Base-by-base conservation (phyloP, 2,797 vertebrate species). In the Podarcis siculus region DNA sequence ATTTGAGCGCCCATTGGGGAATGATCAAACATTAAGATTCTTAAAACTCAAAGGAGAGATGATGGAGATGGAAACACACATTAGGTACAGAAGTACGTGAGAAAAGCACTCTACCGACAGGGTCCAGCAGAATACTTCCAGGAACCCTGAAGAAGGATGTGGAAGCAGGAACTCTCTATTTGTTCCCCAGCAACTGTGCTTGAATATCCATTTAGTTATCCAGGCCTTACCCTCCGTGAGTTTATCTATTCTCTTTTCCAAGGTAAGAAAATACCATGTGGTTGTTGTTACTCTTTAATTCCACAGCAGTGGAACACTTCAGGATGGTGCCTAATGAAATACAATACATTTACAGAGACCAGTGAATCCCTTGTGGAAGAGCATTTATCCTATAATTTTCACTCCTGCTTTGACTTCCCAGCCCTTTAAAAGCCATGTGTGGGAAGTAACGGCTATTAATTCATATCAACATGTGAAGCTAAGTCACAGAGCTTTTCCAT, bases 1-100 rank as follows among this genome's bases (percentile, higher is more conserved):
- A 45, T 7, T 0, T 0, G 42, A 2, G 0, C 3, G 25, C 2
- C 1, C 30, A 4, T 55, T 58, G 69, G 89, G 58, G 42, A 25
- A 67, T 25, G 42, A 69, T 42, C 32, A 82, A 85, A 7, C 19
- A 64, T 25, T 55, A 27, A n/a, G 3, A 49, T 37, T 61, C 55
- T 35, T 42, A 73, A 30, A 75, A 45, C 61, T 64, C 21, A 78
- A 64, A 81, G 25, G 8, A 30, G 42, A 69, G 25, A 4, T 8
- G 17, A 66, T n/a, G 58, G 37, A 27, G n/a, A 21, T 78, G 37
- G 12, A 81, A 80, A 89, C 6, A 5, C 37, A 69, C 8, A 58
- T 80, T 55, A 3, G 82, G 49, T 89, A 27, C 32, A 8, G 8
- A 86, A 86, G 66, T 37, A 67, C 32, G n/a, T 39, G 45, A n/a